These are phyloP conservation scores for Lithophane socia DNA, from an alignment of 2,888 invertebrate genomes.

Conservation along the genomic window DNA sequence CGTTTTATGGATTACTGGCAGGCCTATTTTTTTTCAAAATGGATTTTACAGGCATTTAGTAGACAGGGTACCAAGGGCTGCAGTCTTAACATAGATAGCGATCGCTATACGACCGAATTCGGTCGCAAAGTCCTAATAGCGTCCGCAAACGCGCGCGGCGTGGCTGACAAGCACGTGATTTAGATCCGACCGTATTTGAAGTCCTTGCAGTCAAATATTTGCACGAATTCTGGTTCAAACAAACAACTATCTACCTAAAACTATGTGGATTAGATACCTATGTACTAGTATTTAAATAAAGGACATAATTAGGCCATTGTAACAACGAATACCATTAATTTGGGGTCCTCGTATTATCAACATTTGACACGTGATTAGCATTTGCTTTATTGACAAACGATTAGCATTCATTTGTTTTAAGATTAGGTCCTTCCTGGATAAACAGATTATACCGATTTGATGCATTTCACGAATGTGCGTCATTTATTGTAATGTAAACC, in stretches of 20 bases:
- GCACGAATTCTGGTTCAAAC: constrained; percentile 20
- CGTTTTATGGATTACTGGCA: too few species aligned
- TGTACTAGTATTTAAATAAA: constrained; percentile 35
- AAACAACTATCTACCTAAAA: constrained; percentile 19
- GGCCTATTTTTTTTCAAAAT: too few species aligned
- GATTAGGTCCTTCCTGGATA: constrained; percentile 5
- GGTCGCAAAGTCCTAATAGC: too few species aligned
- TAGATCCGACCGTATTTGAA: too few species aligned
- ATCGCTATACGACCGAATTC: too few species aligned
- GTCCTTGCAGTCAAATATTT: constrained; percentile 19
- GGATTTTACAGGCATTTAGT: too few species aligned
- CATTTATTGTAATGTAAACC: background rate
- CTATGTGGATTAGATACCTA: constrained; percentile 14
- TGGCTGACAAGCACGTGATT: too few species aligned
- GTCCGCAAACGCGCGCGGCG: too few species aligned
- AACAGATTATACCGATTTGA: background rate
- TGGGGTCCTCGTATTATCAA: constrained; percentile 24
- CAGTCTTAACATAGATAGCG: too few species aligned
- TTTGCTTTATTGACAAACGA: constrained; percentile 34
- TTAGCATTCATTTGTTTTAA: constrained; percentile 29
- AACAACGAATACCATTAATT: constrained; percentile 42
- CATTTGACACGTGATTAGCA: constrained; percentile 29
- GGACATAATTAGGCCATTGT: constrained; percentile 62
- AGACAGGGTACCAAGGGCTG: too few species aligned
- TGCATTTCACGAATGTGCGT: background rate